Evolutionary conservation across 2,888 invertebrate genomes (phyloP), one percentile per base, ranked within the genome.

Genomic region (Microdon myrmicae): DNA sequence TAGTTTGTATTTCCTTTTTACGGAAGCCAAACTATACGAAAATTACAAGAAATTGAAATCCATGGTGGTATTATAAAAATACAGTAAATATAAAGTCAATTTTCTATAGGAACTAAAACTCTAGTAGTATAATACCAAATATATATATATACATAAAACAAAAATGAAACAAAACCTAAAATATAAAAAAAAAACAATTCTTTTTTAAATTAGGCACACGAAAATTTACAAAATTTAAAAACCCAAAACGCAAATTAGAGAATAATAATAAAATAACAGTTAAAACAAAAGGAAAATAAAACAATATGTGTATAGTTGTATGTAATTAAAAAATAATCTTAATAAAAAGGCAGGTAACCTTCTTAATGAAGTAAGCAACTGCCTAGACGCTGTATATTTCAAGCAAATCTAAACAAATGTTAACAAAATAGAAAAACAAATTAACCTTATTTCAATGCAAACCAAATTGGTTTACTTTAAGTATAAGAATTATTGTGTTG

Each of bases 11-110:
- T 37, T 51, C 53, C 58, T 60, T 55, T 60, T 54, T 48, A 54
- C 48, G 9, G 32, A 48, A 41, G 47, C 44, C 19, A 32, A 55
- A 60, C 20, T 17, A 25, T 14, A 37, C 39, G 35, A 32, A 26
- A 35, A 25, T 7, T 10, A 19, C 7, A 16, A 32, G 6, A 41
- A 29, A 48, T 25, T 29, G 41, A 43, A 34, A 39, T n/a, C n/a
- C n/a, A n/a, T n/a, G n/a, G n/a, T n/a, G n/a, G n/a, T n/a, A n/a
- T n/a, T n/a, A n/a, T n/a, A 45, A 51, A 32, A 43, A 44, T 37
- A 43, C 35, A 38, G 43, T 48, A 54, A 54, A 66, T 66, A 44
- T 59, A 66, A 59, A 54, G 66, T 66, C 66, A 66, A 66, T 66
- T 66, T 66, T 54, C 48, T 66, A 66, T 47, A 66, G 44, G 59